Conservation (phyloP, 2,888 invertebrate species). For the Axea sp. region DNA sequence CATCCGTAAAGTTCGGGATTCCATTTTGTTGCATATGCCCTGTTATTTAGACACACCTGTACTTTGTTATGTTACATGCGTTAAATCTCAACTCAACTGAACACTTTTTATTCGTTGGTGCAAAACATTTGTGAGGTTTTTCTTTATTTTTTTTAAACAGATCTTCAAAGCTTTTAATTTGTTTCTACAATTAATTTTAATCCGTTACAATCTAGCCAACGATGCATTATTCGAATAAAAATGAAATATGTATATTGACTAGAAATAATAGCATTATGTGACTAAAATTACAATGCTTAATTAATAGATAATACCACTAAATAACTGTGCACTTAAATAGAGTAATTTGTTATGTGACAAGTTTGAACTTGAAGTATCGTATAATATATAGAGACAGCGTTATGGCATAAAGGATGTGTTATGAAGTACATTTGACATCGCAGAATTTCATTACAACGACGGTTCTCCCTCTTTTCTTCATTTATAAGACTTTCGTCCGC, state of each 20-base stretch:
- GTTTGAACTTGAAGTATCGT: no score
- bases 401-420: conserved; percentile 26
- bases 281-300: no score
- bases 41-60: conserved; percentile 52
- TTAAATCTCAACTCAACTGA: conserved; percentile 36
- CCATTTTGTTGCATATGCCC: conserved; percentile 54
- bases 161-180: no score
- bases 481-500: conserved; percentile 32
- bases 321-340: no score
- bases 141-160: conserved; percentile 5
- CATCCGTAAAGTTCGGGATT: conserved; percentile 54
- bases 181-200: no score
- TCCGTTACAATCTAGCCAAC: no score
- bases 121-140: background rate
- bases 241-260: no score
- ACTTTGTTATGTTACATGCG: conserved; percentile 40
- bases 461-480: conserved; percentile 50
- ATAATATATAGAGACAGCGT: background rate
- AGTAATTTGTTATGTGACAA: no score
- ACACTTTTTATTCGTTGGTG: conserved; percentile 14
- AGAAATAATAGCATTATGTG: no score
- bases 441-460: conserved; percentile 45
- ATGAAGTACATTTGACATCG: conserved; percentile 43
- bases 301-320: no score
- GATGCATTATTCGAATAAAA: no score